phyloP scores from a whole-genome alignment of 2,113 vertebrate species.

The Forbesichthys papilliferus region DNA sequence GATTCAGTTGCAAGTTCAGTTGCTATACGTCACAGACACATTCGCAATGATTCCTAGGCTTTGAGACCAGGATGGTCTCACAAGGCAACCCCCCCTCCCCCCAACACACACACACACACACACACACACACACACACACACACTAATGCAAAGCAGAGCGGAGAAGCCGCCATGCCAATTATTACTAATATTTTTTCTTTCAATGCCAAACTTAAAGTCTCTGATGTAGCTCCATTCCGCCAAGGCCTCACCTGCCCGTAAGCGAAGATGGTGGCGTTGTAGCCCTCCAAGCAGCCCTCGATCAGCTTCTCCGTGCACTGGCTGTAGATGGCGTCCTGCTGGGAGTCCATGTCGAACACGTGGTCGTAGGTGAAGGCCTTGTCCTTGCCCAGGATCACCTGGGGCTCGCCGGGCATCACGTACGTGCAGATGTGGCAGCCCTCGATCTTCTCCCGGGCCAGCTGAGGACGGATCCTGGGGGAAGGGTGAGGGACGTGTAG shows the following conservation, averaged over 20 bases:
- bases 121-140: too few relatives aligned
- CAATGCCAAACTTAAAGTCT: too few relatives aligned
- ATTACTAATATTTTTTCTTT: too few relatives aligned
- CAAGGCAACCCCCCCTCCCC: neutral
- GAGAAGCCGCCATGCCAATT: too few relatives aligned
- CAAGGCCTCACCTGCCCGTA: constrained; percentile 88
- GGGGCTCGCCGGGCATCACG: constrained; percentile 92
- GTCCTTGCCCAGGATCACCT: constrained; percentile 95
- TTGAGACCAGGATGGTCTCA: too few relatives aligned
- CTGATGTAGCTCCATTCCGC: too few relatives aligned
- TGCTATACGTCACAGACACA: too few relatives aligned
- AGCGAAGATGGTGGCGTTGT: constrained; percentile 96
- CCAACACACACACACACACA: too few relatives aligned
- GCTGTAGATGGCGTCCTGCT: constrained; percentile 87
- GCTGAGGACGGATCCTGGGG: constrained; percentile 91
- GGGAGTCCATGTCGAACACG: constrained; percentile 90
- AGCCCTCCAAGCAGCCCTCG: constrained; percentile 96
- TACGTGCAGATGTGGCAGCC: constrained; percentile 98
- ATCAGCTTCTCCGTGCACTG: constrained; percentile 93
- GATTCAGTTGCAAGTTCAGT: too few relatives aligned
- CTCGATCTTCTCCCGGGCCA: constrained; percentile 95
- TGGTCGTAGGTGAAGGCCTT: constrained; percentile 97
- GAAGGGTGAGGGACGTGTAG: too few relatives aligned
- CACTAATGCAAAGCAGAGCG: too few relatives aligned
- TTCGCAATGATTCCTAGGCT: too few relatives aligned